Evolutionary conservation across 2,797 vertebrate genomes (phyloP), one percentile per base, ranked within the genome.

Genomic region (Lagocephalus sceleratus): DNA sequence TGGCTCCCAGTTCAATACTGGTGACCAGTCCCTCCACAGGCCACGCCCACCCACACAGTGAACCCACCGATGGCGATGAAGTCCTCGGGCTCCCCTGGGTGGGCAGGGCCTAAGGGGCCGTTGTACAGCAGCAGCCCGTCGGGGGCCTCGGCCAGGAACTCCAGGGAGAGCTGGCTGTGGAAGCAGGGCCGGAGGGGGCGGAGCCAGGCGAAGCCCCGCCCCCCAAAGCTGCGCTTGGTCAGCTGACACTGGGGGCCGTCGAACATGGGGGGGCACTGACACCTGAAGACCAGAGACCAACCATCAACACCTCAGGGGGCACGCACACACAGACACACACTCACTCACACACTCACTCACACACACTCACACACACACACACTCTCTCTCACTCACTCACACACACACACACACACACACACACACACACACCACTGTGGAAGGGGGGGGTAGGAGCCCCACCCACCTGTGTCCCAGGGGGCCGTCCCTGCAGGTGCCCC

Each of bases 171-270:
- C 60, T 81, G 90, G 75, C 90, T 94, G 63, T 91, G 88, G 78
- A 92, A 95, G 79, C 94, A 95, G 48, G 87, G 91, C 63, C 72
- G 90, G 66, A 95, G 84, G 71, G 93, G 90, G 72, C 92, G 88
- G 50, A 96, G 95, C 94, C 94, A 96, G 64, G 94, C 93, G 39
- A 94, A 96, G 42, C 94, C 94, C 0, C 84, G 84, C 0, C 93
- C 93, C 3, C 83, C 86, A 46, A 95, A 96, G 54, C 89, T 93
- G 83, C 86, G 93, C 51, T 92, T 93, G 65, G 92, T 95, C 85
- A 94, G 94, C 79, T 96, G 93, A 72, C 94, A 96, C 60, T 94
- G 90, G 0, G 94, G 94, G 2, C 94, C 94, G 0, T 95, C 89
- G 40, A 92, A 93, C 88, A 92, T 89, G 44, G 90, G 79, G 20